Conservation (phyloP, 2,888 invertebrate species). For the Bimastos eiseni region DNA sequence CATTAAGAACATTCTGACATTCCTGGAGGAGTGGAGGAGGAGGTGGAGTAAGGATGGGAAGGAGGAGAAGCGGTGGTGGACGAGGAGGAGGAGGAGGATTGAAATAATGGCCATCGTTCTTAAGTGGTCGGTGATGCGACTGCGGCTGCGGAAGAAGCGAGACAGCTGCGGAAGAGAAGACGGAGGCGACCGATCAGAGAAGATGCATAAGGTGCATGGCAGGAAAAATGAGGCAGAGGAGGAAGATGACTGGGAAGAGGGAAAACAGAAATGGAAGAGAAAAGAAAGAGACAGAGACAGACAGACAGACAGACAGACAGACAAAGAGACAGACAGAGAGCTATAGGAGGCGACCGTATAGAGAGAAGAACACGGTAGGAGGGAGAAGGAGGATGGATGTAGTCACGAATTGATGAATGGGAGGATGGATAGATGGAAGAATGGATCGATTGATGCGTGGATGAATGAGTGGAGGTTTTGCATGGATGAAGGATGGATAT, state of each 20-base stretch:
- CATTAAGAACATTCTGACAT: background rate
- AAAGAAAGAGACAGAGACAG: background rate
- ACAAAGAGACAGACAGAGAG: no score
- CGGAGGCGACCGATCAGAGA: no score
- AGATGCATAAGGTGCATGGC: background rate
- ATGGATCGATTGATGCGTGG: no score
- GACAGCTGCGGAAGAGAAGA: no score
- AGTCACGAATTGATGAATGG: no score
- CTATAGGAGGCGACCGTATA: no score
- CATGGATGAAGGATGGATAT: no score
- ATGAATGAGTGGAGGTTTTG: background rate
- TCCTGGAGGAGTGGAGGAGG: background rate
- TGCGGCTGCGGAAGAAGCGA: background rate
- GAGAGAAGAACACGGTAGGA: no score
- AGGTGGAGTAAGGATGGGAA: background rate
- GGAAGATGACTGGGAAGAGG: background rate
- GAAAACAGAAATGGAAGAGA: background rate
- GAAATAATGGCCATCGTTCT: conserved; percentile 13
- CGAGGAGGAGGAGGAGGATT: background rate
- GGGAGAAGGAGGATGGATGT: no score
- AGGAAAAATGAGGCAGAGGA: background rate
- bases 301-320: no score
- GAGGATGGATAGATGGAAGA: no score
- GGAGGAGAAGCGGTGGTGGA: no score
- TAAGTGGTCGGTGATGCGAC: background rate